Evolutionary conservation across 2,797 vertebrate genomes (phyloP), one percentile per base, ranked within the genome.

Genomic region (Cyprinodon diabolis): DNA sequence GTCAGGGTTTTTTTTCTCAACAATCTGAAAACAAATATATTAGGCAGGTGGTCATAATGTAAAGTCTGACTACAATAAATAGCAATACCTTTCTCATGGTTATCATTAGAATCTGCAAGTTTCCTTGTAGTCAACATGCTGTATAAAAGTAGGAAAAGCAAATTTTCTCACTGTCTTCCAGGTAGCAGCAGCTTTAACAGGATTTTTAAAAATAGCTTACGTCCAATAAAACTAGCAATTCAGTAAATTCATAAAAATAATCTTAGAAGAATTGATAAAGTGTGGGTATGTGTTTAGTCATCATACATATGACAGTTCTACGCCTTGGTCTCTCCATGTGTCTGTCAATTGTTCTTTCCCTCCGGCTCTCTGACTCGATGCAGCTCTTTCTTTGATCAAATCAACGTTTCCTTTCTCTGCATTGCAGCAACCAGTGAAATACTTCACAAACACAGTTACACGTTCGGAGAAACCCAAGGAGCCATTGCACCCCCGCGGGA

Each of bases 371-470:
- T 86, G 84, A 88, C 79, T 91, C 87, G 86, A 79, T 80, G 82
- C 75, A 17, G 76, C 80, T 81, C 71, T 66, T 79, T 77, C 85
- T 89, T 85, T 90, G 87, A 92, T 92, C 90, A 90, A 89, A 93
- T 93, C 93, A 93, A 91, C 92, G 91, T 91, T 90, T 82, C 72
- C 78, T 89, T 85, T 89, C 88, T 78, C 91, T 91, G 90, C 91
- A 91, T 88, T 91, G 90, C 90, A 93, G 90, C 86, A 91, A 81
- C 83, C 87, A 76, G 85, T 79, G 81, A 81, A 87, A 91, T 81
- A 87, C 84, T 89, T 90, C 90, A 88, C 83, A 90, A 78, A 75
- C 84, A 82, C 78, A 76, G 74, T 78, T 80, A 83, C 79, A 89
- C 78, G 30, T 30, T 85, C 78, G 69, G 70, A 75, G 84, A 86